Percentiles rank a stretch among this genome's conserved stretches.
Conservation (phyloP, 1,140 invertebrate species). For the Ylistrum balloti region DNA sequence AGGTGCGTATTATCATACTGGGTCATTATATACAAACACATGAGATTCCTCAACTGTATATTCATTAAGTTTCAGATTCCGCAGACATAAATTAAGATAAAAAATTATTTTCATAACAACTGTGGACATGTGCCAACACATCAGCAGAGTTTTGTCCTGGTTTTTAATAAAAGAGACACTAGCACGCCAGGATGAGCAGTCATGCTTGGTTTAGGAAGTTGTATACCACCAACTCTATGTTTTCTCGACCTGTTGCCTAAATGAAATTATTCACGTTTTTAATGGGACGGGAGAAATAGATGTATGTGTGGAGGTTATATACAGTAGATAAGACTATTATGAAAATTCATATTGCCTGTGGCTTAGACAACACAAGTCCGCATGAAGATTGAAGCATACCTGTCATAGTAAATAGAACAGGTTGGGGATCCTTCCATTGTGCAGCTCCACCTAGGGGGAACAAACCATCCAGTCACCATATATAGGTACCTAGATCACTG, state of each 20-base stretch:
- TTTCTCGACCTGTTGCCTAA: constrained; percentile 27
- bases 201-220: background rate
- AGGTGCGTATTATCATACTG: background rate
- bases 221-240: background rate
- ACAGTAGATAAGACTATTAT: background rate
- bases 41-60: background rate
- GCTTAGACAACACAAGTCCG: background rate
- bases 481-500: background rate
- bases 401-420: background rate
- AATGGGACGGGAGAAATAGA: constrained; percentile 11
- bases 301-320: background rate
- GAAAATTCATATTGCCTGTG: constrained; percentile 7
- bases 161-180: background rate
- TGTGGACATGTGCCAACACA: constrained; percentile 1
- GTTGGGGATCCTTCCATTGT: background rate
- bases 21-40: background rate
- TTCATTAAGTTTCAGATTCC: background rate
- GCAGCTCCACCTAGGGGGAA: background rate
- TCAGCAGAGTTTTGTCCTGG: background rate
- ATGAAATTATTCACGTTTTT: constrained; percentile 31
- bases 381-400: background rate
- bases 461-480: background rate
- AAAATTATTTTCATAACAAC: constrained; percentile 13
- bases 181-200: background rate
- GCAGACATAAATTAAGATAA: constrained; percentile 15